Evolutionary conservation across 2,888 invertebrate species (phyloP), one percentile per base, ranked within the genome.

Genomic region (Cetonia aurata): DNA sequence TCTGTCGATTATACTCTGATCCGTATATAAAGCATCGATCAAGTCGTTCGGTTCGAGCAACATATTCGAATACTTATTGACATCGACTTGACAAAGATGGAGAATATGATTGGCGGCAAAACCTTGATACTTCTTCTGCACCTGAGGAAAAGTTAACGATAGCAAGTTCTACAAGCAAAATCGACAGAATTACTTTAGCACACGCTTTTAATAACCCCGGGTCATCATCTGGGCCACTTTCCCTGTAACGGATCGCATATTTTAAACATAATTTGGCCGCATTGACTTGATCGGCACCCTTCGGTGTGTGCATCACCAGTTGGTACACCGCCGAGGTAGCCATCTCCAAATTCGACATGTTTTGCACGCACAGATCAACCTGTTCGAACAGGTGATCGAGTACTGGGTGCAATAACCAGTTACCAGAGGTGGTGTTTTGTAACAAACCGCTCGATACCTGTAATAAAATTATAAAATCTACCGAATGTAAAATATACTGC

Each of bases 271-370:
- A 80, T 75, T 84, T 80, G 6, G 85, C 85, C 10, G 87, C 86
- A 48, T 81, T 83, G 2, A 87, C 86, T 80, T 86, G 86, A 79
- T 88, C 88, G 8, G 86, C 86, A 42, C 83, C 83, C 72, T 78
- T 76, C 1, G 83, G 82, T n/a, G 79, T 80, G 67, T 80, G 72
- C 9, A 75, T 76, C 76, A 81, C 75, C 33, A 84, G 59, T 55
- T 77, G 76, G 73, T 84, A 83, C 37, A 83, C 75, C 44, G 79
- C 81, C 6, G 83, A 81, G 15, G 84, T 84, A 6, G 84, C 83
- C 59, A 74, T 74, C 75, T 85, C 83, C 31, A 81, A 76, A 77
- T 84, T 78, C 0, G 76, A 69, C 19, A 86, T 85, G 72, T 83
- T 69, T 41, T 75, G 75, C 1, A 85, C 78, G 71, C 86, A 86